A percentile compares a stretch with the other conserved stretches of the same genome.
phyloP scores from a whole-genome alignment of 1,140 invertebrate genomes.

The Bursaphelenchus mucronatus region DNA sequence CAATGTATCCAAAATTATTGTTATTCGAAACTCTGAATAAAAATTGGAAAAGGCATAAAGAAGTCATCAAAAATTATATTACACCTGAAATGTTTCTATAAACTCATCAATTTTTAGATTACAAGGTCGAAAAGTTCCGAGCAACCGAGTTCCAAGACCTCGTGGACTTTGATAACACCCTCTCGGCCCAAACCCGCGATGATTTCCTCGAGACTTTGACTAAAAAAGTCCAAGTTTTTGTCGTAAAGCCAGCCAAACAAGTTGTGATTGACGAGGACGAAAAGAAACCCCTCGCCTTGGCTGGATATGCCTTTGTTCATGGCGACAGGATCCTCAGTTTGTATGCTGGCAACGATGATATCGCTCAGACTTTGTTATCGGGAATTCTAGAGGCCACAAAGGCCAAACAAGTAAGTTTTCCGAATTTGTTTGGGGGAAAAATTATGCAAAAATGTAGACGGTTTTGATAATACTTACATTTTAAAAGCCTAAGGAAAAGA shows the following conservation, averaged over 20 bases:
- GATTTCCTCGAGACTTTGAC: constrained; percentile 42
- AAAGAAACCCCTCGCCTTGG: constrained; percentile 25
- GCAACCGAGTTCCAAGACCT: constrained; percentile 23
- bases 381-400: constrained; percentile 22
- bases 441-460: not conserved
- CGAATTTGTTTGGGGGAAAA: not conserved
- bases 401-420: constrained; percentile 30
- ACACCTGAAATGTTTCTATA: not conserved
- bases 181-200: constrained; percentile 41
- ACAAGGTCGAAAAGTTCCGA: constrained; percentile 9
- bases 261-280: constrained; percentile 12
- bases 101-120: constrained; percentile 1
- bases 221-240: constrained; percentile 31
- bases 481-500: too few species aligned
- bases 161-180: constrained; percentile 41
- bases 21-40: not conserved
- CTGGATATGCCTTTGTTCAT: constrained; percentile 35
- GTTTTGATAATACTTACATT: too few species aligned
- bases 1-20: not conserved
- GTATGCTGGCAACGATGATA: constrained; percentile 32
- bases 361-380: constrained; percentile 35
- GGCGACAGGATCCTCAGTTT: constrained; percentile 33
- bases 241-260: constrained; percentile 12
- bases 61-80: constrained; percentile 5
- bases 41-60: not conserved